phyloP scores from a whole-genome alignment of 2,888 invertebrate genomes.

The Meganola albula region DNA sequence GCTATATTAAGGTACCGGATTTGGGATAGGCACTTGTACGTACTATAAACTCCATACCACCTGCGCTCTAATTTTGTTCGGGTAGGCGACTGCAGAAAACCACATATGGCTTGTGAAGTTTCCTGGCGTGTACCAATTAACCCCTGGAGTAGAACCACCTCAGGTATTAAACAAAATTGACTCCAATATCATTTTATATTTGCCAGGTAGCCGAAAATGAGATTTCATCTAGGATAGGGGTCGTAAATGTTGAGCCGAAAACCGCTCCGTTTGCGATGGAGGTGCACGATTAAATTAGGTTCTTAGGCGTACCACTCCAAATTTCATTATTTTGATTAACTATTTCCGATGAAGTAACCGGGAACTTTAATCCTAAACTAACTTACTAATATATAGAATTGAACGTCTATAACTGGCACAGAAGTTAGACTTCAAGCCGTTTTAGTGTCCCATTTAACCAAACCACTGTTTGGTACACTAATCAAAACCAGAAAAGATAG shows the following conservation, averaged over 20 bases:
- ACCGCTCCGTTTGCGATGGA: slow-evolving; percentile 16
- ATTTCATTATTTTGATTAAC: no score
- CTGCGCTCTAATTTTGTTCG: slow-evolving; percentile 40
- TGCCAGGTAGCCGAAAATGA: slow-evolving; percentile 36
- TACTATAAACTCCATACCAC: no score
- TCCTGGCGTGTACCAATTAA: slow-evolving; percentile 53
- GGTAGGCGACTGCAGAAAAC: slow-evolving; percentile 51
- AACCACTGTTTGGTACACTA: no score
- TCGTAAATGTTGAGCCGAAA: slow-evolving; percentile 19
- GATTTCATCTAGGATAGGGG: slow-evolving; percentile 36
- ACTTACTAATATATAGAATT: no score
- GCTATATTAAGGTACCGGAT: slow-evolving; percentile 34
- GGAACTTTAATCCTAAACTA: no score
- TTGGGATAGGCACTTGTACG: slow-evolving; percentile 26
- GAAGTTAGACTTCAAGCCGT: no score
- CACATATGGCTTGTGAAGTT: slow-evolving; percentile 58
- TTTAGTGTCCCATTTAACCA: no score
- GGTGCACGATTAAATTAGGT: slow-evolving; percentile 22
- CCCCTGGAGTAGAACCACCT: slow-evolving; percentile 39
- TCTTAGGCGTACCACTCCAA: slow-evolving; percentile 8
- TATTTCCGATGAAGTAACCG: no score
- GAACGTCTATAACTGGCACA: no score
- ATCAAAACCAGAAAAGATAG: no score
- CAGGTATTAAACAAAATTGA: slow-evolving; percentile 57
- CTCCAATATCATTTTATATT: slow-evolving; percentile 58